Evolutionary conservation across 2,888 invertebrate genomes (phyloP).

Genomic region (Nymphalis polychloros): DNA sequence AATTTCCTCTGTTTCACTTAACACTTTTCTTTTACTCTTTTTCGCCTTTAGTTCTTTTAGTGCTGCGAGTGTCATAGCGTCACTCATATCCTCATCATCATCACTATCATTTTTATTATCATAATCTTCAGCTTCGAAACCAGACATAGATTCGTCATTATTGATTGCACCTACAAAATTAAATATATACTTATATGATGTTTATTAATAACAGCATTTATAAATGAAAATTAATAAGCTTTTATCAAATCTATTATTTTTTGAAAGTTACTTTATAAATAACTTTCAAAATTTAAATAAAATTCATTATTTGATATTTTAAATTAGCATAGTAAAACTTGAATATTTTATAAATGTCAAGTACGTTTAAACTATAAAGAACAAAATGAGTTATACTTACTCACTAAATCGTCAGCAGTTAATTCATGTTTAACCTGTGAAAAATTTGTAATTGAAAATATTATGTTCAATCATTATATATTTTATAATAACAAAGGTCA

Average conservation of each 20-base stretch:
- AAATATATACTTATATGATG: slow-evolving; percentile 9
- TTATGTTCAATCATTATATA: too few relatives aligned
- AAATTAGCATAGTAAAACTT: too few relatives aligned
- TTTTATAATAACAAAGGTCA: too few relatives aligned
- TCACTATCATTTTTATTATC: slow-evolving; percentile 46
- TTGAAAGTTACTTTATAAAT: not conserved
- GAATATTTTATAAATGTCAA: too few relatives aligned
- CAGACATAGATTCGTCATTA: slow-evolving; percentile 51
- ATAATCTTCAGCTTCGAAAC: slow-evolving; percentile 48
- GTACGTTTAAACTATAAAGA: too few relatives aligned
- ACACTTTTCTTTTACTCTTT: slow-evolving; percentile 51
- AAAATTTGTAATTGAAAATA: slow-evolving; percentile 28
- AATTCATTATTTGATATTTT: too few relatives aligned
- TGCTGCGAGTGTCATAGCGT: slow-evolving; percentile 60
- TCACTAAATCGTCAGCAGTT: slow-evolving; percentile 62
- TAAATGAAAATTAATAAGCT: too few relatives aligned
- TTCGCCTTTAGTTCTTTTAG: slow-evolving; percentile 60
- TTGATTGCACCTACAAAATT: slow-evolving; percentile 54
- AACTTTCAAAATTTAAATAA: too few relatives aligned
- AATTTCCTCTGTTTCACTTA: slow-evolving; percentile 51
- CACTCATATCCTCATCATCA: slow-evolving; percentile 56
- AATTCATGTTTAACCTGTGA: slow-evolving; percentile 73
- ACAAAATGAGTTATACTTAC: slow-evolving; percentile 53
- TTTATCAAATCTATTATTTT: too few relatives aligned
- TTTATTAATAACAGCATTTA: too few relatives aligned